phyloP scores from a whole-genome alignment of 2,113 vertebrate genomes.

The Trichechus manatus region DNA sequence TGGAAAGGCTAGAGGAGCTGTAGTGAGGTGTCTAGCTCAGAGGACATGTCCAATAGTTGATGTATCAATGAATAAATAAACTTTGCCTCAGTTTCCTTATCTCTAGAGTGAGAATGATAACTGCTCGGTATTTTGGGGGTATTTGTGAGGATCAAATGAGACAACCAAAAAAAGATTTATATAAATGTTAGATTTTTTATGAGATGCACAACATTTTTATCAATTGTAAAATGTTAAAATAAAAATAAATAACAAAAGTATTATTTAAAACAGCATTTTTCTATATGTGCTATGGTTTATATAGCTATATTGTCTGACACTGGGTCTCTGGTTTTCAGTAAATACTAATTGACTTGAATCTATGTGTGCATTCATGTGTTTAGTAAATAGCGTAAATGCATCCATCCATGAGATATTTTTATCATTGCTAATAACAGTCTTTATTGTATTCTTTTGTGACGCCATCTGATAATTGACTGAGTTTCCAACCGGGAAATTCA shows the following conservation, averaged over 20 bases:
- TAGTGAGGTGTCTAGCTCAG: neutral
- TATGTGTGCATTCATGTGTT: conserved; percentile 16
- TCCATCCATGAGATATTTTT: conserved; percentile 59
- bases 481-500: conserved; percentile 61
- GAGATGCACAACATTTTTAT: neutral
- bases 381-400: conserved; percentile 38
- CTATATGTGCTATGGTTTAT: neutral
- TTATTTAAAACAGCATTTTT: conserved; percentile 22
- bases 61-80: neutral
- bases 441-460: conserved; percentile 69
- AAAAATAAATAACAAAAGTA: neutral
- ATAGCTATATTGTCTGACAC: conserved; percentile 25
- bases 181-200: conserved; percentile 24
- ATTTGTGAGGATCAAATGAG: neutral
- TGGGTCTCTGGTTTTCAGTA: conserved; percentile 44
- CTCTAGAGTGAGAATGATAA: neutral
- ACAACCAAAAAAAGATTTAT: neutral
- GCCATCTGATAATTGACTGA: conserved; percentile 66
- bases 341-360: conserved; percentile 65
- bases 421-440: conserved; percentile 67
- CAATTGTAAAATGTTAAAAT: neutral
- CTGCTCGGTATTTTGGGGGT: neutral
- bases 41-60: neutral
- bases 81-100: neutral
- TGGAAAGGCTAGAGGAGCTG: neutral